Evolutionary conservation across 1,140 invertebrate genomes (phyloP).

Genomic region (Rhyzopertha dominica): DNA sequence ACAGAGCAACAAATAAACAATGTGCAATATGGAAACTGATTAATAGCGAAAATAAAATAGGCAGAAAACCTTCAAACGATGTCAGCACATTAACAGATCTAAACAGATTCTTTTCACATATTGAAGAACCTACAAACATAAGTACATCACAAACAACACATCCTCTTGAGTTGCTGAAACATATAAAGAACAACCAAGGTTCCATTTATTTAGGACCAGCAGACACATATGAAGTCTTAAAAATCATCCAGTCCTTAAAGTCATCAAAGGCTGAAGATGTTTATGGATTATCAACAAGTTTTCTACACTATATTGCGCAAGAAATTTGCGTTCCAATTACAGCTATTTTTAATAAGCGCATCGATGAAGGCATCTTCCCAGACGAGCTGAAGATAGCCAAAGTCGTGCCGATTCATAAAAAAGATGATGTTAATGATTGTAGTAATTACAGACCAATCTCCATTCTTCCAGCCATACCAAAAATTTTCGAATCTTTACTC

Average conservation of each 20-base stretch:
- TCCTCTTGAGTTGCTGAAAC: no score
- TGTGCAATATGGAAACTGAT: no score
- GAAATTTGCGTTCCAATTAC: not conserved
- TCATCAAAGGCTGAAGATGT: not conserved
- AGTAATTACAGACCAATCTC: conserved; percentile 12
- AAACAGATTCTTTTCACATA: no score
- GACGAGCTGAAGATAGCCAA: conserved; percentile 7
- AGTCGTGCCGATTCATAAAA: conserved; percentile 5
- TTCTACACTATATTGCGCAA: not conserved
- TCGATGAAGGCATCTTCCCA: conserved; percentile 7
- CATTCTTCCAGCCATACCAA: conserved; percentile 6
- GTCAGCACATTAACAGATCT: no score
- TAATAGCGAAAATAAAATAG: no score
- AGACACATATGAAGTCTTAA: conserved; percentile 1
- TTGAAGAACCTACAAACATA: no score
- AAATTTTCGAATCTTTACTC: conserved; percentile 4
- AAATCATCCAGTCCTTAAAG: not conserved
- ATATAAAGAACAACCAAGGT: no score
- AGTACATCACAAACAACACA: no score
- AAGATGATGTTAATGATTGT: not conserved
- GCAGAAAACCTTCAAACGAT: no score
- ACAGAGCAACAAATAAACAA: no score
- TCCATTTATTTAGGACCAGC: no score
- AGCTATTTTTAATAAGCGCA: conserved; percentile 4
- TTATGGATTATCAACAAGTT: conserved; percentile 4